Conservation (phyloP, 2,888 invertebrate species). For the Cynaeus angustus region DNA sequence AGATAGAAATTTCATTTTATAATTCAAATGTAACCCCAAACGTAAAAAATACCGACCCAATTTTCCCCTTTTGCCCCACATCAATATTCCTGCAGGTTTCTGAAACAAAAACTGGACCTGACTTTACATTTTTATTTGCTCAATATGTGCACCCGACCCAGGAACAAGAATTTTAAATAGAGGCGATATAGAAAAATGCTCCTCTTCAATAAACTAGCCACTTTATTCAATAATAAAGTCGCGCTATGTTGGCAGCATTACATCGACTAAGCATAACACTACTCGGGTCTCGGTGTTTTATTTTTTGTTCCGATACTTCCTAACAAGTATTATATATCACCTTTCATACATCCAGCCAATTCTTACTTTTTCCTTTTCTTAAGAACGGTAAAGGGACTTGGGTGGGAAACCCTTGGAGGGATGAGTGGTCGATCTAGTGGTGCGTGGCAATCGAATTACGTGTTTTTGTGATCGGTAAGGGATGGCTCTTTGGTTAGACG, state of each 20-base stretch:
- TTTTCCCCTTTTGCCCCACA: slow-evolving; percentile 5
- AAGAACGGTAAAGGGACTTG: slow-evolving; percentile 30
- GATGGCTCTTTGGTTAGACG: slow-evolving; percentile 56
- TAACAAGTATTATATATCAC: slow-evolving; percentile 56
- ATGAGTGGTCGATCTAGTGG: slow-evolving; percentile 54
- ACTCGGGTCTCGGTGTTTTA: slow-evolving; percentile 32
- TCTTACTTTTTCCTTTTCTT: slow-evolving; percentile 52
- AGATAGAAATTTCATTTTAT: neutral
- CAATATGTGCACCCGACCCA: slow-evolving; percentile 27
- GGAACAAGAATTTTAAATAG: slow-evolving; percentile 27
- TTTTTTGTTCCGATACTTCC: slow-evolving; percentile 46
- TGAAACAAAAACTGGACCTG: slow-evolving; percentile 14
- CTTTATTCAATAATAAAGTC: slow-evolving; percentile 37
- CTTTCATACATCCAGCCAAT: slow-evolving; percentile 53
- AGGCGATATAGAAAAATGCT: slow-evolving; percentile 21
- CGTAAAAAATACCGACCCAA: slow-evolving; percentile 1
- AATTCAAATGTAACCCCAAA: neutral
- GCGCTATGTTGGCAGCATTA: neutral
- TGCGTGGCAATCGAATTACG: slow-evolving; percentile 61
- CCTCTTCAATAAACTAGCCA: slow-evolving; percentile 22
- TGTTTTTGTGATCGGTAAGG: slow-evolving; percentile 61
- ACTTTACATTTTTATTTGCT: slow-evolving; percentile 32
- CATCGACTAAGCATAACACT: slow-evolving; percentile 30
- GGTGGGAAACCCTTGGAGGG: slow-evolving; percentile 32
- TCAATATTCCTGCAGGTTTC: slow-evolving; percentile 8